Conservation (phyloP, 2,888 invertebrate species). For the Phytoseiulus persimilis region DNA sequence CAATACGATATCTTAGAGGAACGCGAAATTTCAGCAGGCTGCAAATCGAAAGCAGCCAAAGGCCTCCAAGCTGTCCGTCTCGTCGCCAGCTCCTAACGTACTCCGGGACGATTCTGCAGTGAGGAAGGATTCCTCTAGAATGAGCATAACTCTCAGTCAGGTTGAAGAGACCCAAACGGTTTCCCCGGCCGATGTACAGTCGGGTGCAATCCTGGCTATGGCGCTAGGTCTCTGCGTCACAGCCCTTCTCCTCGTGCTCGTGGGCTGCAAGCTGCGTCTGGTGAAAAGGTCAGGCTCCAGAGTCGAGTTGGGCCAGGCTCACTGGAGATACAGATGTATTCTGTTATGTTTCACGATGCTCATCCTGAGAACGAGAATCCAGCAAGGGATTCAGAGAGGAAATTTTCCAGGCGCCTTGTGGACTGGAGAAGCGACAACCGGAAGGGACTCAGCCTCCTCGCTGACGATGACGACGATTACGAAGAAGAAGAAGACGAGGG, state of each 20-base stretch:
- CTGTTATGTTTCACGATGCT: no score
- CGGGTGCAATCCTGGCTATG: conserved; percentile 62
- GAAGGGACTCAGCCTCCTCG: conserved; percentile 24
- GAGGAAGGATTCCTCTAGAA: conserved; percentile 7
- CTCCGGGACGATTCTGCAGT: not conserved
- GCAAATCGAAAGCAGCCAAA: not conserved
- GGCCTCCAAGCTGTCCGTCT: not conserved
- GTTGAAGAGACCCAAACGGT: not conserved
- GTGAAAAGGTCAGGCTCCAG: not conserved
- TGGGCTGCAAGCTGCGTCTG: conserved; percentile 58
- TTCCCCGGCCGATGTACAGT: conserved; percentile 11
- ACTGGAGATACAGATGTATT: no score
- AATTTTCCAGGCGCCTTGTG: not conserved
- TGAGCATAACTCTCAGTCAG: conserved; percentile 23
- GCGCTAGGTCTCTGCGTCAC: conserved; percentile 67
- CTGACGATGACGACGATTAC: conserved; percentile 29
- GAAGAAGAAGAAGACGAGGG: conserved; percentile 24
- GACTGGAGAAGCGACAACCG: conserved; percentile 35
- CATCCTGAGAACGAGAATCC: no score
- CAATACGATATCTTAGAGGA: no score
- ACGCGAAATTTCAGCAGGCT: not conserved
- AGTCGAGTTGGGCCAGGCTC: no score
- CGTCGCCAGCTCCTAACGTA: not conserved
- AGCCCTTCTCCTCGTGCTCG: conserved; percentile 67
- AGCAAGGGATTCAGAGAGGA: no score